Conservation (phyloP, 2,797 vertebrate species). For the Poeciliopsis paucimaculata region DNA sequence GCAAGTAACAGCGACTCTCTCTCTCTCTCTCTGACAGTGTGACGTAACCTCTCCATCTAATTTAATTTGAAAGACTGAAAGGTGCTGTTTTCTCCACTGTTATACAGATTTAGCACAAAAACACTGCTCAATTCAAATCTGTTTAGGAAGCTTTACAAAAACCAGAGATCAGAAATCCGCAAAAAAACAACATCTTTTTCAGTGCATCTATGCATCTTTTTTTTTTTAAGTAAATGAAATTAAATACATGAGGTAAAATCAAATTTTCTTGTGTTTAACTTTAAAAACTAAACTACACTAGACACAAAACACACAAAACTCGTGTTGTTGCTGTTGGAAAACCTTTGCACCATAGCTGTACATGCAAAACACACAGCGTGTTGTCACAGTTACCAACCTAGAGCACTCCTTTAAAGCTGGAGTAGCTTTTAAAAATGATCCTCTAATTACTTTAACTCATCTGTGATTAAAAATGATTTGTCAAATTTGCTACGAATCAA, state of each 20-base stretch:
- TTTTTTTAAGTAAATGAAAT: neutral
- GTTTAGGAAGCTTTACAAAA: neutral
- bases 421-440: slow-evolving; percentile 3
- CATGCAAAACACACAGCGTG: neutral
- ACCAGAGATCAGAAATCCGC: neutral
- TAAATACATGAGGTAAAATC: neutral
- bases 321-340: slow-evolving; percentile 1
- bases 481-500: slow-evolving; percentile 7
- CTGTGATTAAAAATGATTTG: neutral
- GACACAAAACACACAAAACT: too few relatives aligned
- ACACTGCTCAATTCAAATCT: neutral
- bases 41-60: neutral
- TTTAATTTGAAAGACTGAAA: neutral
- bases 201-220: neutral
- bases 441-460: neutral
- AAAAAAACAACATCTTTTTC: neutral
- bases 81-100: neutral
- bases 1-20: neutral
- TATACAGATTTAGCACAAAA: neutral
- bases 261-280: neutral
- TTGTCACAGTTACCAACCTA: slow-evolving; percentile 10
- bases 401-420: neutral
- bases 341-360: slow-evolving; percentile 8
- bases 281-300: neutral
- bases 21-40: neutral